A percentile compares a stretch with the other conserved stretches of the same genome.
Evolutionary conservation across 2,888 invertebrate species (phyloP).

Genomic region (Steinernema scapterisci): DNA sequence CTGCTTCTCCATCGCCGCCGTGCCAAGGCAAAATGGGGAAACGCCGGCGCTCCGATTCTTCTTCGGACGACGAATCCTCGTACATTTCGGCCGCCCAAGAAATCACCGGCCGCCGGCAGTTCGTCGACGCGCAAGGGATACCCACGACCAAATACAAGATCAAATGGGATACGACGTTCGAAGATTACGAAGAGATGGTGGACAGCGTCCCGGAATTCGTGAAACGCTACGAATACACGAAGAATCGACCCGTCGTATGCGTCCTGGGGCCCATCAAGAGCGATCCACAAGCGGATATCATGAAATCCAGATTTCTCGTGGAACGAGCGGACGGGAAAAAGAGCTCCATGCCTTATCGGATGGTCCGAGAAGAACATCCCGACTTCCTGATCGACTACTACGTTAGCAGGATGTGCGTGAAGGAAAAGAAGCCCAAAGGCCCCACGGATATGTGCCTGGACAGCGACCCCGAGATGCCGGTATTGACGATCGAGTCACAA

Average conservation of each 20-base stretch:
- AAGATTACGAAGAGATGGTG: not conserved
- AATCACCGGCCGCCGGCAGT: not conserved
- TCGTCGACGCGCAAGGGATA: not conserved
- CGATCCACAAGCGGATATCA: not conserved
- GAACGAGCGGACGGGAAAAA: not conserved
- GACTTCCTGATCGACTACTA: conserved; percentile 23
- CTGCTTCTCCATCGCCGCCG: not conserved
- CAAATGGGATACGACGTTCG: not conserved
- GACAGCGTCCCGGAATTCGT: conserved; percentile 7
- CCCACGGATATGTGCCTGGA: not conserved
- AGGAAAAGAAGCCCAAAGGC: too few species aligned
- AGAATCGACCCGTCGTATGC: not conserved
- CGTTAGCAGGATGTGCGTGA: not conserved
- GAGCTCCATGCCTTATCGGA: not conserved
- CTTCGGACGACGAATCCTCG: not conserved
- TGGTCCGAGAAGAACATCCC: not conserved
- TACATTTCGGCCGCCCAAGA: not conserved
- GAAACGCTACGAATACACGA: conserved; percentile 1
- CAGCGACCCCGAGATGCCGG: not conserved
- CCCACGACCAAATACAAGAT: not conserved
- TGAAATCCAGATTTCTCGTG: not conserved
- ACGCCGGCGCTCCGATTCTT: not conserved
- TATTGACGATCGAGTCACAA: not conserved
- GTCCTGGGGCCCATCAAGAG: not conserved
- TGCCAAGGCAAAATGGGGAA: not conserved